Percentiles rank a stretch among this genome's conserved stretches.
Evolutionary conservation across 2,113 vertebrate genomes (phyloP).

Genomic region (Proteles cristata): DNA sequence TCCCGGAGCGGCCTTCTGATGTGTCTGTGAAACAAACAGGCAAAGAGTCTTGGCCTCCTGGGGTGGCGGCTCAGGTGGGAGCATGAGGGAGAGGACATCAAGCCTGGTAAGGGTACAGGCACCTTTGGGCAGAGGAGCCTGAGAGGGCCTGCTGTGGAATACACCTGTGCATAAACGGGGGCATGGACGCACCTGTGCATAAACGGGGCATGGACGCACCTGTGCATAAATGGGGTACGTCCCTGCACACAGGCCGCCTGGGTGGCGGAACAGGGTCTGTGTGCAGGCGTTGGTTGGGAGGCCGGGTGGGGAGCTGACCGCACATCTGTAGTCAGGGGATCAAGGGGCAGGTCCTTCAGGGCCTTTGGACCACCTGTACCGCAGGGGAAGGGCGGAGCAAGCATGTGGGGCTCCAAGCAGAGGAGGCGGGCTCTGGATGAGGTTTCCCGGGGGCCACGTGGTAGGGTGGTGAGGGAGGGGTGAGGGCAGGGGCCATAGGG

Average conservation of each 20-base stretch:
- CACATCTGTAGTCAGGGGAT: too few relatives aligned
- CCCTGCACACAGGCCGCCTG: rapidly evolving
- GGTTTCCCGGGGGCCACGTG: background rate
- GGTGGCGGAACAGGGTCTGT: background rate
- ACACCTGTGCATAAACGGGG: too few relatives aligned
- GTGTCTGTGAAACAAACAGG: background rate
- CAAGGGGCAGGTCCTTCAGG: background rate
- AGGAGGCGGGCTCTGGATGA: background rate
- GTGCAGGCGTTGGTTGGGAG: background rate
- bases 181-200: too few relatives aligned
- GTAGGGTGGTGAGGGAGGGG: too few relatives aligned
- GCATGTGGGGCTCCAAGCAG: background rate
- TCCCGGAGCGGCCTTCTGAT: too few relatives aligned
- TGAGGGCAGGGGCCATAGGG: background rate
- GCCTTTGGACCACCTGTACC: background rate
- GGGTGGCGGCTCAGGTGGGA: rapidly evolving
- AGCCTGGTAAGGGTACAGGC: too few relatives aligned
- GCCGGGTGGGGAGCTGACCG: rapidly evolving
- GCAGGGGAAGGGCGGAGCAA: rapidly evolving
- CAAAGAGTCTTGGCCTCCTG: too few relatives aligned
- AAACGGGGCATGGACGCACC: too few relatives aligned
- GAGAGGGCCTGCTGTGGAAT: background rate
- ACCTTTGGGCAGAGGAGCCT: too few relatives aligned
- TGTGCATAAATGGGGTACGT: too few relatives aligned
- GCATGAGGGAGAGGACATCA: background rate